Evolutionary conservation across 2,113 vertebrate species (phyloP).

Genomic region (Todiramphus saurophagus): DNA sequence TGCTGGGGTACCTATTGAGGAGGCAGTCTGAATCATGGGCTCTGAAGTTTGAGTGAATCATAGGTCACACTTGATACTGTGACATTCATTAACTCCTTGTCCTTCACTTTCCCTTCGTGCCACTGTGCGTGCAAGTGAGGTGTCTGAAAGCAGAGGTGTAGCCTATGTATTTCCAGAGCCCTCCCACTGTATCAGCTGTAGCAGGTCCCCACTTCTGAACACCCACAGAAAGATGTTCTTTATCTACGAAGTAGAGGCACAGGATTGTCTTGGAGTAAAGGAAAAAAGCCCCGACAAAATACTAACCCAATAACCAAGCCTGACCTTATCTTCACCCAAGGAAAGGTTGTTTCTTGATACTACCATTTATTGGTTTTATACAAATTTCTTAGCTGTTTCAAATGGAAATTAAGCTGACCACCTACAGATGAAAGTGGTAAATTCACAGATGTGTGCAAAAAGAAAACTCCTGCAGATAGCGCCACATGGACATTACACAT

Average conservation of each 20-base stretch:
- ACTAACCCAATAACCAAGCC: neutral
- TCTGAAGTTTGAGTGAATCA: neutral
- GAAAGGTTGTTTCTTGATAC: neutral
- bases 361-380: neutral
- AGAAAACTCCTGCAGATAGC: neutral
- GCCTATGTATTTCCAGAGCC: neutral
- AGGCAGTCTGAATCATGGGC: fast-evolving
- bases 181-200: fast-evolving
- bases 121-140: neutral
- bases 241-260: neutral
- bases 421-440: neutral
- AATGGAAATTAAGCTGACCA: neutral
- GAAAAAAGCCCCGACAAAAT: neutral
- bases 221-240: neutral
- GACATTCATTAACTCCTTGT: neutral
- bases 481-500: neutral
- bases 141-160: neutral
- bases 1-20: neutral
- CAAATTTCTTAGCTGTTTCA: neutral
- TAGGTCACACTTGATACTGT: neutral
- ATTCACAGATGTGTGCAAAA: neutral
- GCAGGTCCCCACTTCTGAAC: neutral
- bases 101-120: neutral
- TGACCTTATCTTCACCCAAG: neutral
- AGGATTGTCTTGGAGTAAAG: neutral